A percentile compares a stretch with the other conserved stretches of the same genome.
Conservation (phyloP, 1,140 invertebrate species). For the Eurosta solidaginis region DNA sequence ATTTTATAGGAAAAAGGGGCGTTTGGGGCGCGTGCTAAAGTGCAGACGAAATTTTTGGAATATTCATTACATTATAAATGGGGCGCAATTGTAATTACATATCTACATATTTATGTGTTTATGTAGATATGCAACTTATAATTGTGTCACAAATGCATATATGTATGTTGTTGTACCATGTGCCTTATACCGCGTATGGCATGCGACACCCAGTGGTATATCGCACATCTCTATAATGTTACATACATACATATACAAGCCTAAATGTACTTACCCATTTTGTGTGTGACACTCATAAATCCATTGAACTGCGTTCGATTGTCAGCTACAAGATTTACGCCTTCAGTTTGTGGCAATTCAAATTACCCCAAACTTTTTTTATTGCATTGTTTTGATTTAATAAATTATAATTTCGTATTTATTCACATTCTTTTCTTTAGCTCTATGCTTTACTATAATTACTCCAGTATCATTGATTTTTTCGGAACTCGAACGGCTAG, state of each 20-base stretch:
- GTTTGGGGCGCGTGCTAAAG: neutral
- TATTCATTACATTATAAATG: conserved; percentile 5
- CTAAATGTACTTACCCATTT: neutral
- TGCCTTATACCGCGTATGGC: neutral
- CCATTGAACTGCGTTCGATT: neutral
- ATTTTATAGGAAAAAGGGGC: neutral
- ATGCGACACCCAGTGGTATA: too few species aligned
- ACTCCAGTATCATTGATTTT: too few species aligned
- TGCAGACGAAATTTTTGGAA: conserved; percentile 33
- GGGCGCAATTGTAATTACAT: neutral
- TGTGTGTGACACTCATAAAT: conserved; percentile 1
- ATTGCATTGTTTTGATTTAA: neutral
- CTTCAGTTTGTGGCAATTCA: neutral
- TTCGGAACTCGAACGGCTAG: too few species aligned
- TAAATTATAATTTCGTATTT: conserved; percentile 20
- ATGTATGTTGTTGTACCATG: neutral
- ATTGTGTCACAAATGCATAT: neutral
- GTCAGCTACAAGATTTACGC: neutral
- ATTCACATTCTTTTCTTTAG: neutral
- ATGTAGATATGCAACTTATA: neutral
- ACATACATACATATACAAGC: too few species aligned
- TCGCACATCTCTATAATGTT: too few species aligned
- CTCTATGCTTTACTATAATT: too few species aligned
- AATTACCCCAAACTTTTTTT: neutral
- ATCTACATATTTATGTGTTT: neutral